Conservation (phyloP, 2,888 invertebrate species). For the Leistus spinibarbis region DNA sequence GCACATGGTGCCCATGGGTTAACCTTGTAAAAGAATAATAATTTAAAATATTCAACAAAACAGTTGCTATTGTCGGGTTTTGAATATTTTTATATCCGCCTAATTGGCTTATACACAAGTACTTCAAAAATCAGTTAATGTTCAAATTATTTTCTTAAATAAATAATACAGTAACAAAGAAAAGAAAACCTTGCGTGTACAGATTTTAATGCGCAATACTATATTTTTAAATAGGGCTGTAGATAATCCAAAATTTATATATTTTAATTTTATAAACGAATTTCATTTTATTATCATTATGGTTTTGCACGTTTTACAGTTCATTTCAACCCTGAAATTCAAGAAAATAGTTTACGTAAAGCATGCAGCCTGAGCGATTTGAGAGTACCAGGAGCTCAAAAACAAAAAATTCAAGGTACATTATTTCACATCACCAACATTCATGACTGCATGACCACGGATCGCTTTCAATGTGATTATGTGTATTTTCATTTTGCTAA, state of each 20-base stretch:
- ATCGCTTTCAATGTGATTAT: background rate
- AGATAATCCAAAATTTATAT: background rate
- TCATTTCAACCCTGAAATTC: slow-evolving; percentile 51
- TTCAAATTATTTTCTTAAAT: too few species aligned
- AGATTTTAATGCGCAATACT: too few species aligned
- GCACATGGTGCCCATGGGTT: too few species aligned
- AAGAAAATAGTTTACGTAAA: slow-evolving; percentile 71
- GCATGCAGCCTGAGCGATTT: slow-evolving; percentile 81
- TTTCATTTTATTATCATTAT: slow-evolving; percentile 45
- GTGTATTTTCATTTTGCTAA: background rate
- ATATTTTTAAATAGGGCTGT: background rate
- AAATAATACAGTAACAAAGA: too few species aligned
- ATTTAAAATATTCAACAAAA: too few species aligned
- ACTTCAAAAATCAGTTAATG: too few species aligned
- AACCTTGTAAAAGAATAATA: too few species aligned
- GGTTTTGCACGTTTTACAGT: slow-evolving; percentile 52
- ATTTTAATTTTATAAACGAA: background rate
- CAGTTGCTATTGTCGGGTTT: too few species aligned
- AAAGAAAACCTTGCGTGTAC: too few species aligned
- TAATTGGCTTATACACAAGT: too few species aligned
- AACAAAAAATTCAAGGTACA: slow-evolving; percentile 54
- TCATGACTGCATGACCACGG: background rate
- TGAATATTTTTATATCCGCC: too few species aligned
- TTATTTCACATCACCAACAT: slow-evolving; percentile 4
- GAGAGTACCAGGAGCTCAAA: slow-evolving; percentile 54